Base-by-base conservation (phyloP, 2,888 invertebrate genomes). In the Chrysotoxum bicinctum region DNA sequence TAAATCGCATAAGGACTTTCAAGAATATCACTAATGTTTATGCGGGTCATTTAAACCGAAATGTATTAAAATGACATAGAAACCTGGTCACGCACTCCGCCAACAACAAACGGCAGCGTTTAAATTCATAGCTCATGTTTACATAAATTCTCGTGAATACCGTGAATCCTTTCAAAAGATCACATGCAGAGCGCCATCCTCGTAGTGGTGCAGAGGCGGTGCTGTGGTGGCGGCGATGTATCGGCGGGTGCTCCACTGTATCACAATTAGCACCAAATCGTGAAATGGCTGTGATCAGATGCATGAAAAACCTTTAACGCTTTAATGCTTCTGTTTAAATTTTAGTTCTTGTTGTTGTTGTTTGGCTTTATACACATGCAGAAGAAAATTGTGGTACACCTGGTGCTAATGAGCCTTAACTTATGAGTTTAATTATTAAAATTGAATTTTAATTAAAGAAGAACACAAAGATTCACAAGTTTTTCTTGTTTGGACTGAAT, bases 101-200 rank as follows among this genome's bases (percentile, higher is more conserved):
- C 16, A 50, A 26, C 52, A 5, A 35, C 32, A 35, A 21, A 19
- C 35, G 14, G 19, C 56, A 37, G 37, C 69, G 64, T 62, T 79
- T 70, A 75, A 70, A 79, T 84, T 70, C 74, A 75, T 79, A 79
- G 79, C 64, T 84, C 64, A 79, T 84, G 83, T 79, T 84, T 84
- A 79, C 74, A 79, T 69, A 83, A 79, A 79, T 83, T 78, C 73
- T 56, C 48, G 69, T 37, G 48, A 74, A 69, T 74, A 60, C 45
- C 37, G n/a, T 45, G 73, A 78, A 76, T 73, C 78, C 58, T 66
- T 62, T 35, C 35, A 40, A 50, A 58, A 6, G 16, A 35, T 45
- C 1, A 72, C 78, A 60, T 32, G 19, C 21, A 21, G 21, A 21
- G 58, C 58, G 35, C 35, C 19, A 35, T 5, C 10, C 6, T 14